phyloP scores from a whole-genome alignment of 2,113 vertebrate species.

The Monopterus albus region DNA sequence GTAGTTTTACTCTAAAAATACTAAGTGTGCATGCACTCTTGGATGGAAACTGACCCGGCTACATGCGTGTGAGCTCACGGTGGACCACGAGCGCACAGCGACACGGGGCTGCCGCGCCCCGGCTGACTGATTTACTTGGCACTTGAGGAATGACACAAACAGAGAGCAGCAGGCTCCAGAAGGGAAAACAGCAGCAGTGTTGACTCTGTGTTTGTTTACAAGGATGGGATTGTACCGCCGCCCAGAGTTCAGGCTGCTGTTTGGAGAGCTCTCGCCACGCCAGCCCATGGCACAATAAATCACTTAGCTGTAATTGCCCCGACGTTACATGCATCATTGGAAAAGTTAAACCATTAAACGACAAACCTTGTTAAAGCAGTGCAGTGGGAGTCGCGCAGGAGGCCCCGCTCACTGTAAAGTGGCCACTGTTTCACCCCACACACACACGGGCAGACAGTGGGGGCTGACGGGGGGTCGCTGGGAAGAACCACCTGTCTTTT shows the following conservation, averaged over 20 bases:
- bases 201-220: constrained; percentile 80
- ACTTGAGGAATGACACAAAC: constrained; percentile 78
- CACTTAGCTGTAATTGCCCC: constrained; percentile 77
- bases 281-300: constrained; percentile 75
- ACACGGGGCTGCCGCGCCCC: constrained; percentile 79
- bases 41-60: not conserved
- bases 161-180: constrained; percentile 69
- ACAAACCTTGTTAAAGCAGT: constrained; percentile 74
- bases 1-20: too few species aligned
- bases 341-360: constrained; percentile 82
- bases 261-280: constrained; percentile 41
- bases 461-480: constrained; percentile 9
- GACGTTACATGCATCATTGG: constrained; percentile 77
- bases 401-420: constrained; percentile 5
- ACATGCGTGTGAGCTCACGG: not conserved
- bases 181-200: constrained; percentile 69
- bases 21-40: not conserved
- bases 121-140: constrained; percentile 89
- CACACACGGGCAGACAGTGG: not conserved
- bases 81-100: constrained; percentile 8
- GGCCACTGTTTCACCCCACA: constrained; percentile 28
- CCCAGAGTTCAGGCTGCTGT: constrained; percentile 12
- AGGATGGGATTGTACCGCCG: constrained; percentile 59
- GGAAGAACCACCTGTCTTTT: constrained; percentile 75
- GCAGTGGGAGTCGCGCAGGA: constrained; percentile 43